Percentiles rank a stretch among this genome's conserved stretches.
Conservation (phyloP, 1,140 invertebrate genomes). For the Caenorhabditis inopinata region DNA sequence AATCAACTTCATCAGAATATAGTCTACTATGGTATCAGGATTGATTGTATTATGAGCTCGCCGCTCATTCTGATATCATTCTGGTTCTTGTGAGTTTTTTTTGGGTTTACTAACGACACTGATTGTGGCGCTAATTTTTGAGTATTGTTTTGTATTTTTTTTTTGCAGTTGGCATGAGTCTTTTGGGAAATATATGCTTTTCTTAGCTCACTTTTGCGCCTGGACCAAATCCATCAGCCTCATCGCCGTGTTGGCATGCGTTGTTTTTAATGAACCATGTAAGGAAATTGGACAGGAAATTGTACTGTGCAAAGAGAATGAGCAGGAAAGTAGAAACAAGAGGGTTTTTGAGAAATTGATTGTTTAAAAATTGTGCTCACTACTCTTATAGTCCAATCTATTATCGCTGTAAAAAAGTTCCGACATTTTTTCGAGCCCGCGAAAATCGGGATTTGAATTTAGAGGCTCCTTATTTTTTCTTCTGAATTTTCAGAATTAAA, state of each 20-base stretch:
- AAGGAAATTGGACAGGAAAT: background rate
- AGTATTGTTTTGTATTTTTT: background rate
- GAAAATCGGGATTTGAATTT: no score
- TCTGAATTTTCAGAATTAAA: no score
- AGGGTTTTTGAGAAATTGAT: no score
- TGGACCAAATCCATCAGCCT: background rate
- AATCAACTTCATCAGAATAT: background rate
- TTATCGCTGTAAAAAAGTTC: no score
- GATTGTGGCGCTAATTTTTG: no score
- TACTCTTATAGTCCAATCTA: no score
- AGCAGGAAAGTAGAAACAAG: background rate
- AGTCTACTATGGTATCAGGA: background rate
- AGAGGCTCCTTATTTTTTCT: no score
- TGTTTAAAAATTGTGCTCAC: no score
- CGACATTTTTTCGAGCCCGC: no score
- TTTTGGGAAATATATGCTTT: background rate
- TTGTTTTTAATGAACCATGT: background rate
- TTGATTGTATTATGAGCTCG: slow-evolving; percentile 1
- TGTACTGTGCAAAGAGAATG: background rate
- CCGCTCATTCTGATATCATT: background rate
- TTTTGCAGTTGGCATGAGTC: background rate
- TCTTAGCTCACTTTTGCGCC: background rate
- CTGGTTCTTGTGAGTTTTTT: background rate
- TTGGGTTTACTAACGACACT: background rate
- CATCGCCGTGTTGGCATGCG: background rate